Conservation (phyloP, 1,140 invertebrate species). For the Acromyrmex echinatior region DNA sequence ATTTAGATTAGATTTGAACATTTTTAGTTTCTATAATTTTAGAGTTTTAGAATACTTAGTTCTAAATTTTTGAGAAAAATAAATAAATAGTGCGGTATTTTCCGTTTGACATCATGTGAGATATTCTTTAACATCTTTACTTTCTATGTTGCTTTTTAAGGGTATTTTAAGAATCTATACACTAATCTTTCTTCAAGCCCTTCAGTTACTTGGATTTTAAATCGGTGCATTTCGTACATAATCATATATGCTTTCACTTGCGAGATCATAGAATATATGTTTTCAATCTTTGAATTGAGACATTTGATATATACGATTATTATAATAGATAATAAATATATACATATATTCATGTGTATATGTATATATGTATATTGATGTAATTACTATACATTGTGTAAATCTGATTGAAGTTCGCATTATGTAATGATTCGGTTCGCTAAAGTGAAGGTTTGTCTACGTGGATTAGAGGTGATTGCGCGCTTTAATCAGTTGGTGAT, state of each 20-base stretch:
- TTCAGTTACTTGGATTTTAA: not conserved
- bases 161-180: not conserved
- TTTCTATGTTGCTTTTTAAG: not conserved
- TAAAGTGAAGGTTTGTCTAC: slow-evolving; percentile 24
- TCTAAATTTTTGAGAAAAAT: not conserved
- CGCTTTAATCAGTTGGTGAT: slow-evolving; percentile 63
- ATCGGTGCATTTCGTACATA: not conserved
- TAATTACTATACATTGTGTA: slow-evolving; percentile 8
- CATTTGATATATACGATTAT: not conserved
- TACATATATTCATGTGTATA: too few relatives aligned
- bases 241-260: not conserved
- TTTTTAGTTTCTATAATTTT: not conserved
- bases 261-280: too few relatives aligned
- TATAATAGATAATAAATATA: not conserved
- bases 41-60: not conserved
- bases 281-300: not conserved
- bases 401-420: slow-evolving; percentile 29
- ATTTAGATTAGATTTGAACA: not conserved
- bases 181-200: not conserved
- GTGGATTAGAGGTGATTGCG: slow-evolving; percentile 28
- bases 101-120: too few relatives aligned
- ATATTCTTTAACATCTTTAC: not conserved
- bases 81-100: too few relatives aligned
- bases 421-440: slow-evolving; percentile 8
- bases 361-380: not conserved